Percentiles rank a stretch among this genome's conserved stretches.
phyloP scores from a whole-genome alignment of 2,113 vertebrate genomes.

The Calypte anna region DNA sequence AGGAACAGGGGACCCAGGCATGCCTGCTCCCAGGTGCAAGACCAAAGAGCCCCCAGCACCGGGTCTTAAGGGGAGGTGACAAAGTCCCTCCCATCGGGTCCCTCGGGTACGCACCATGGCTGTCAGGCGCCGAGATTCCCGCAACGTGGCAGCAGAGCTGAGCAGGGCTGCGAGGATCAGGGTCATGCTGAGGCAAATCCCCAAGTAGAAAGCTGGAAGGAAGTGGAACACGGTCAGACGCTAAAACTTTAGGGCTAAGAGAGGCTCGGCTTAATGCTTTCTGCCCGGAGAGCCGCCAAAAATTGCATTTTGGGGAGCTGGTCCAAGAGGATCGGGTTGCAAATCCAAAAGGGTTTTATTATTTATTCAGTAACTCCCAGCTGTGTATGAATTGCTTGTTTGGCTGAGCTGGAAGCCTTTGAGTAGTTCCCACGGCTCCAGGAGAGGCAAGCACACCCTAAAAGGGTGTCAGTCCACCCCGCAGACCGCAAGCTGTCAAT shows the following conservation, averaged over 20 bases:
- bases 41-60: neutral
- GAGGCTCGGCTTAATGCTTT: neutral
- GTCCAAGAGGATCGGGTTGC: neutral
- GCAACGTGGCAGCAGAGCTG: conserved; percentile 29
- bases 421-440: neutral
- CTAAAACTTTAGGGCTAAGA: neutral
- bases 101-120: conserved; percentile 56
- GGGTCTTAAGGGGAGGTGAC: no score
- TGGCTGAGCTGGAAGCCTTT: neutral
- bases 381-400: neutral
- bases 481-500: neutral
- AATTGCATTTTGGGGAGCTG: neutral
- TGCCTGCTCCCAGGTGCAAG: neutral
- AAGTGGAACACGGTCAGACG: neutral
- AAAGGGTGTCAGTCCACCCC: neutral
- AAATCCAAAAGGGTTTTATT: neutral
- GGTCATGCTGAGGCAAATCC: conserved; percentile 62
- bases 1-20: neutral
- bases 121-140: conserved; percentile 47
- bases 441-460: neutral
- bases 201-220: conserved; percentile 60
- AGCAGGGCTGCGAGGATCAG: conserved; percentile 62
- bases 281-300: neutral
- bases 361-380: neutral
- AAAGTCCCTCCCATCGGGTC: neutral